Conservation (phyloP, 2,113 vertebrate genomes). For the Okapia johnstoni region DNA sequence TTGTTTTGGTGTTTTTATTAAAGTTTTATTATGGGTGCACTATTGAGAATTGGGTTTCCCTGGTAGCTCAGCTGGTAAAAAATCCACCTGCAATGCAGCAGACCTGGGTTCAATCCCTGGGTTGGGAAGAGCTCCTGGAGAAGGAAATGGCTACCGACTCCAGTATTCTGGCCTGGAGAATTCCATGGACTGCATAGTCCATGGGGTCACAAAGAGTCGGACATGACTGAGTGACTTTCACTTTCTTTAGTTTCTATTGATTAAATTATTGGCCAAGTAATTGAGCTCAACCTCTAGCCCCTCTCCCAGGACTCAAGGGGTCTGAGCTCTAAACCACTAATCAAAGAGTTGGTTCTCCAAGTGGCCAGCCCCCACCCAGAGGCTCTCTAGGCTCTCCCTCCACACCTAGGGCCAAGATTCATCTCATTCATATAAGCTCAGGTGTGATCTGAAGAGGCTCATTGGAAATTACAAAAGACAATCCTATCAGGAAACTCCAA, state of each 20-base stretch:
- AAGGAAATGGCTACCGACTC: background rate
- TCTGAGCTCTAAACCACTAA: background rate
- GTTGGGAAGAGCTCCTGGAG: background rate
- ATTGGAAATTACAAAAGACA: background rate
- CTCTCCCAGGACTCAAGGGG: background rate
- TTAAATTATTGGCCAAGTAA: background rate
- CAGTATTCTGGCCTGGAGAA: background rate
- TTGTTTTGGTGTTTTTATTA: background rate
- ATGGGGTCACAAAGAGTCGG: accelerated
- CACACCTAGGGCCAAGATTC: background rate
- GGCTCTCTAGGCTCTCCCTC: background rate
- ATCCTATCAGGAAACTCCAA: background rate
- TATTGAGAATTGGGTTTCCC: background rate
- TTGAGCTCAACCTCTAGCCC: background rate
- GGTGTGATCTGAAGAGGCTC: background rate
- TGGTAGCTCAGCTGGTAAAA: background rate
- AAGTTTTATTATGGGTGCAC: background rate
- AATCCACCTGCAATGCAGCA: background rate
- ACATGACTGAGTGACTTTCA: background rate
- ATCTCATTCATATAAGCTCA: background rate
- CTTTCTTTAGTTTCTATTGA: background rate
- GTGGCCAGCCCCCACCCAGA: background rate
- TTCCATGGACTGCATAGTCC: background rate
- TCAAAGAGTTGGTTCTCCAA: background rate
- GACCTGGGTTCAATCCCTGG: background rate